Conservation (phyloP, 2,113 vertebrate genomes). For the Alethe diademata region DNA sequence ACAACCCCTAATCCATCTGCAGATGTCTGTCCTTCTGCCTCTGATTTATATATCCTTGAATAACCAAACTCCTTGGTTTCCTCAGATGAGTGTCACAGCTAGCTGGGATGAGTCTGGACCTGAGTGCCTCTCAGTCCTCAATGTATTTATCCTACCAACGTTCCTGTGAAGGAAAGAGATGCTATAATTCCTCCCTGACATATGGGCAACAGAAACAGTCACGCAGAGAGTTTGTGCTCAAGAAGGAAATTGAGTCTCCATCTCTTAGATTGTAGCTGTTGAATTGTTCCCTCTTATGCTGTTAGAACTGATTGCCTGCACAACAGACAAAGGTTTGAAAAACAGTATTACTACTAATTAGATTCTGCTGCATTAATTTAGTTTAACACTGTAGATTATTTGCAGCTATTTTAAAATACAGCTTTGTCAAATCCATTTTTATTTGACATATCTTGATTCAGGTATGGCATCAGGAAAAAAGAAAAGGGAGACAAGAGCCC, state of each 20-base stretch:
- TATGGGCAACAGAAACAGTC: constrained; percentile 39
- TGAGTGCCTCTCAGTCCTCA: neutral
- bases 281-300: neutral
- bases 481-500: neutral
- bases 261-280: neutral
- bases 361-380: neutral
- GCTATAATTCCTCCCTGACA: constrained; percentile 33
- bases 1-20: neutral
- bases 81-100: neutral
- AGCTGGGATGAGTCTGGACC: constrained; percentile 23
- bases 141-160: constrained; percentile 23
- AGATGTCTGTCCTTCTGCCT: neutral
- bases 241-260: neutral
- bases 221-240: neutral
- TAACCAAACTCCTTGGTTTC: neutral
- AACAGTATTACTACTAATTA: neutral
- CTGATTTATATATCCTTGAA: neutral
- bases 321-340: neutral
- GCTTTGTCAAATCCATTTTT: neutral
- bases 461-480: neutral
- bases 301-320: neutral
- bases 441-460: neutral
- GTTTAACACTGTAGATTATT: neutral
- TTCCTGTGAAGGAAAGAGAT: constrained; percentile 35
- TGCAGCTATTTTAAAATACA: neutral